Base-by-base conservation (phyloP, 2,888 invertebrate genomes). In the Allophyes oxyacanthae region DNA sequence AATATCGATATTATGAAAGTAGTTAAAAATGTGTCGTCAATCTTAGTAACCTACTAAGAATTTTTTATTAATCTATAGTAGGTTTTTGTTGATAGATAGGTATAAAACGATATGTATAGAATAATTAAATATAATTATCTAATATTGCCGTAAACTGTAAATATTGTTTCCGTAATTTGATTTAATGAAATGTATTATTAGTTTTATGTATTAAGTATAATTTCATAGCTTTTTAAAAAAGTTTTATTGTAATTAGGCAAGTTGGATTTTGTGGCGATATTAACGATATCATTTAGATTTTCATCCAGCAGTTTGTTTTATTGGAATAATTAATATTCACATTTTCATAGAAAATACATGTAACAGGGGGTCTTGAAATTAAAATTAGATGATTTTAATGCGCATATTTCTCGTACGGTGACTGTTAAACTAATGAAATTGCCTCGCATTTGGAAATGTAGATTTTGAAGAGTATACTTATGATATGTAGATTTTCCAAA, bases 371-470 rank as follows among this genome's bases (percentile, higher is more conserved):
- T 92, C 92, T 91, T 78, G 66, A 79, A 81, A 75, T 67, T 72
- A 68, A 74, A 68, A 74, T 64, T 69, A 73, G 77, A 72, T 72
- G 75, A 58, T 68, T 70, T 75, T 68, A 72, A 57, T 81, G 84
- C 84, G 87, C 84, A 83, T 85, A 87, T 85, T 86, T 77, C 88
- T 88, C 82, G 85, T 81, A 84, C 79, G 75, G 75, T 78, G 81
- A 84, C 84, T 82, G 84, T 85, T 82, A 84, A 85, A 91, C 91
- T 92, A 91, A 86, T 86, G 85, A 92, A 91, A 92, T 94, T 92
- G 84, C 94, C 94, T 94, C 94, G 94, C 94, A 94, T 94, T 94
- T 93, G 94, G 93, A 88, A 92, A 89, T 84, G 90, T 93, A 93
- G 92, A 92, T 92, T 93, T 92, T 92, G 92, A 92, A 66, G 83